Conservation (phyloP, 2,888 invertebrate genomes). For the Cerastis rubricosa region DNA sequence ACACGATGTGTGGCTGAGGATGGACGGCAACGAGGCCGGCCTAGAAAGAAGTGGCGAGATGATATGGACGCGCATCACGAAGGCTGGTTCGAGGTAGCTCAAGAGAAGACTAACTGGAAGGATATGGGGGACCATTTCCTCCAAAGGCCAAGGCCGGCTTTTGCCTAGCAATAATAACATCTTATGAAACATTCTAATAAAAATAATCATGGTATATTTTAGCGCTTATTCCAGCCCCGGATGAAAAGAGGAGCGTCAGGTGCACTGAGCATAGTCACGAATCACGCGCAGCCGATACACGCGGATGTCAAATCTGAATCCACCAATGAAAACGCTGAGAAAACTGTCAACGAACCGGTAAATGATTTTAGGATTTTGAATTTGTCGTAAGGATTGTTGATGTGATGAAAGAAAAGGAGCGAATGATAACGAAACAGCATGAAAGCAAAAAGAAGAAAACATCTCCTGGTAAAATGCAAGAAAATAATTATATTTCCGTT, state of each 20-base stretch:
- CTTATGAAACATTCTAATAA: too few relatives aligned
- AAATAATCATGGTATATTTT: constrained; percentile 4
- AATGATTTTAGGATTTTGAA: not conserved
- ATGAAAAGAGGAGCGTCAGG: constrained; percentile 79
- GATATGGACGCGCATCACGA: too few relatives aligned
- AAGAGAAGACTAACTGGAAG: too few relatives aligned
- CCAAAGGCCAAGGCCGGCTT: too few relatives aligned
- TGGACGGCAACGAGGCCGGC: too few relatives aligned
- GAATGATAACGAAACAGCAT: not conserved
- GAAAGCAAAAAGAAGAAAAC: not conserved
- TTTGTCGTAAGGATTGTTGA: not conserved
- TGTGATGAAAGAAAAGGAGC: not conserved
- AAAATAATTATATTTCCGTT: not conserved
- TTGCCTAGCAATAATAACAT: too few relatives aligned
- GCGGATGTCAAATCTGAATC: constrained; percentile 83
- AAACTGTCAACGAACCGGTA: constrained; percentile 69
- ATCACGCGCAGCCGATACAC: constrained; percentile 83
- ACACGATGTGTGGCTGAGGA: too few relatives aligned
- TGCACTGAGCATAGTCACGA: constrained; percentile 81
- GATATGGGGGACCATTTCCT: too few relatives aligned
- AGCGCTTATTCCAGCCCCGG: constrained; percentile 51
- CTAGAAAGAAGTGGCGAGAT: too few relatives aligned
- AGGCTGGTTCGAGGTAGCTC: too few relatives aligned
- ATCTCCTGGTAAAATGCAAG: not conserved
- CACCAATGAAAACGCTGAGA: constrained; percentile 53